Base-by-base conservation (phyloP, 2,113 vertebrate species). In the Pterocles orientalis region DNA sequence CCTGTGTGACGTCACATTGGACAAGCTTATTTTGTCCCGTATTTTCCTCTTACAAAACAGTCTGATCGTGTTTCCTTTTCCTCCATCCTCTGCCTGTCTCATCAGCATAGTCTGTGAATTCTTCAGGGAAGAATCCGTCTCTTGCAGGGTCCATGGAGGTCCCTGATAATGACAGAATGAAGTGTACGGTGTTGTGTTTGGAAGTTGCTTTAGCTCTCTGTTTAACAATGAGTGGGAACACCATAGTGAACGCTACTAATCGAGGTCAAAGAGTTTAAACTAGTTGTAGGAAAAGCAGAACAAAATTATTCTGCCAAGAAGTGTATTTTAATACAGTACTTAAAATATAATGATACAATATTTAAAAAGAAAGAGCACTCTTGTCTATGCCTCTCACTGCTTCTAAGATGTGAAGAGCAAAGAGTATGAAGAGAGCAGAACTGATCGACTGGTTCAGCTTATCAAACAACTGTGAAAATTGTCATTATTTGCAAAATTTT, bases 21-120 rank as follows among this genome's bases (percentile, higher is more conserved):
- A 47, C 81, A 50, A 47, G 62, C 81, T 84, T 83, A 50, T 57
- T 87, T 92, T 92, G 92, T 92, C 94, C 94, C 47, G 33, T 88
- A 91, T 94, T 96, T 88, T 69, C 94, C 83, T 70, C 88, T 96
- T 96, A 93, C 11, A 82, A 96, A 95, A 96, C 92, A 81, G 48
- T 57, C 56, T 86, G 90, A 62, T 90, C 34, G 3, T 41, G 47
- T 92, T 94, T 94, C 86, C 88, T 70, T 95, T 85, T 82, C 89
- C 78, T 79, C 77, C 54, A 69, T 72, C 20, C 26, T 93, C 31
- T 71, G 45, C 64, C 73, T 94, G 65, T 77, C 78, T 70, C 34
- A 48, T 62, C 57, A 69, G 68, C n/a, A 16, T 10, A 36, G 65
- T 31, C 2, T 60, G 31, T 50, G 70, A 86, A 39, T 85, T 54